Percentiles rank a stretch among this genome's conserved stretches.
Conservation (phyloP, 2,113 vertebrate species). For the Sceloporus undulatus region DNA sequence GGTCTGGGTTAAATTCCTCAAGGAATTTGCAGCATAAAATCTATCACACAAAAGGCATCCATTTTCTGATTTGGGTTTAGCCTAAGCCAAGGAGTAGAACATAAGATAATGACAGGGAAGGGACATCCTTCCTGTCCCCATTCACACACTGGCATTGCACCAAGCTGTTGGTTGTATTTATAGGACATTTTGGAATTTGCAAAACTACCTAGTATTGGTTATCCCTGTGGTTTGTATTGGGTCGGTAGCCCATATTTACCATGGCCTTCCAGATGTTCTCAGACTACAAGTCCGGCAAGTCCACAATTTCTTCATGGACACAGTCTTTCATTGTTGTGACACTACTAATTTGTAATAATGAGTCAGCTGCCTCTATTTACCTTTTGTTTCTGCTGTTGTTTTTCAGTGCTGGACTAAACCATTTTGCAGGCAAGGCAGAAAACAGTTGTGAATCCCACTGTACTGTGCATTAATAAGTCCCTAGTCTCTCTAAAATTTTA, state of each 20-base stretch:
- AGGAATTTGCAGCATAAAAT: background rate
- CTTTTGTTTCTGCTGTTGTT: background rate
- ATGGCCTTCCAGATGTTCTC: background rate
- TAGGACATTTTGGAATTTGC: background rate
- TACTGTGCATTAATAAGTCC: no score
- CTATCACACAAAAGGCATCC: background rate
- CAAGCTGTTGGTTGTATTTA: background rate
- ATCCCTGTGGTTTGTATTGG: background rate
- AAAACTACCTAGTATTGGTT: background rate
- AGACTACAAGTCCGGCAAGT: background rate
- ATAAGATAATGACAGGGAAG: background rate
- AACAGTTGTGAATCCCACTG: no score
- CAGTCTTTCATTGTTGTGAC: background rate
- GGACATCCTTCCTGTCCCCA: background rate
- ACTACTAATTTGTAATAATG: background rate
- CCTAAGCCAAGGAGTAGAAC: background rate
- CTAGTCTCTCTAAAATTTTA: no score
- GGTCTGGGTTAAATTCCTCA: constrained; percentile 6
- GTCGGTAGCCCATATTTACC: background rate
- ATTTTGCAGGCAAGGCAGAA: background rate
- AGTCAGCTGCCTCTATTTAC: background rate
- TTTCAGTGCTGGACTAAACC: background rate
- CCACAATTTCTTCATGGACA: background rate
- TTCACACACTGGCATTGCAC: background rate
- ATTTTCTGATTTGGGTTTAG: constrained; percentile 9